phyloP scores from a whole-genome alignment of 2,797 vertebrate genomes.

The Anabas testudineus region DNA sequence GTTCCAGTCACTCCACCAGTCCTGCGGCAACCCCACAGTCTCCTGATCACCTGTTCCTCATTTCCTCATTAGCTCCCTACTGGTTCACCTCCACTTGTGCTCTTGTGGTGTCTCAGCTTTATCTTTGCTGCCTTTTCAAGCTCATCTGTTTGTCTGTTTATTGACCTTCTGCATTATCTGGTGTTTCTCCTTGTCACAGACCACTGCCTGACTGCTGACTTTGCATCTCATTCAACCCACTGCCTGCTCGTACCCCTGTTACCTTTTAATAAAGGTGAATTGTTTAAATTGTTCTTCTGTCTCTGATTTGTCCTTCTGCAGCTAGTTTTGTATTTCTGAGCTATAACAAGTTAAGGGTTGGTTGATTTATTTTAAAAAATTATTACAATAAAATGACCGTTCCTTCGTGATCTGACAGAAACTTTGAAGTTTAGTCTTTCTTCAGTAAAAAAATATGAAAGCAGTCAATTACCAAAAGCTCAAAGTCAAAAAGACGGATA shows the following conservation, averaged over 20 bases:
- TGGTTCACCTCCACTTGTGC: background rate
- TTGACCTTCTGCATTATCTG: background rate
- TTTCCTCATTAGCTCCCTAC: background rate
- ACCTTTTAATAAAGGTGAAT: background rate
- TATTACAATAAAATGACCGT: no score
- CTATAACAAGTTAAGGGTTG: no score
- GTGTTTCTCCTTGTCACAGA: background rate
- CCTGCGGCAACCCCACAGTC: no score
- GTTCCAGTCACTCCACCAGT: background rate
- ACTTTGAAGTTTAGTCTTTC: background rate
- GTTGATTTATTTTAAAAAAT: background rate
- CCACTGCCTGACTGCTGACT: background rate
- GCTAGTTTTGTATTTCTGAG: no score
- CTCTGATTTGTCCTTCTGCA: no score
- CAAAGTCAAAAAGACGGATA: slow-evolving; percentile 1
- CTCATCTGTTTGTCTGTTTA: background rate
- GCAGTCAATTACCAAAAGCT: background rate
- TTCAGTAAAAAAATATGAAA: background rate
- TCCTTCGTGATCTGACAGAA: background rate
- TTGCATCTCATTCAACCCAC: background rate
- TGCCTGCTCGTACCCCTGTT: background rate
- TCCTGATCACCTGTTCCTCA: background rate
- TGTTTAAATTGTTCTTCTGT: background rate
- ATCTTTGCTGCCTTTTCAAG: background rate
- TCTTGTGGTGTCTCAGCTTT: background rate